These are phyloP conservation scores for Drosophila kurseongensis DNA, from an alignment of 1,140 invertebrate species.

Conservation along the genomic window DNA sequence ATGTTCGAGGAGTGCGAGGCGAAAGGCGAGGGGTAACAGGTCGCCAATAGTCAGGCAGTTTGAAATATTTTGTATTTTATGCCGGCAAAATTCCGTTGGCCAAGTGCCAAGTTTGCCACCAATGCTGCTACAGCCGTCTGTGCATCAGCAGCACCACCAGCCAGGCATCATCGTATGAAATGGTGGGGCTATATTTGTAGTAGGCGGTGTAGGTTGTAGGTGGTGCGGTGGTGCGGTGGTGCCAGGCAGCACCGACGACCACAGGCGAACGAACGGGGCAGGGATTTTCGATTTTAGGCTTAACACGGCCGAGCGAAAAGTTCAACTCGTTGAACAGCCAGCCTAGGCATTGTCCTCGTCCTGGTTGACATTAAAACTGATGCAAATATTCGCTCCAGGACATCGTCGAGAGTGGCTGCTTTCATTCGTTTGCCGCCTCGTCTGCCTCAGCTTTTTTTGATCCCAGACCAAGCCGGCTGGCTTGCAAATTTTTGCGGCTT, in stretches of 20 bases:
- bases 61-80: slow-evolving; percentile 77
- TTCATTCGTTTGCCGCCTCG: slow-evolving; percentile 36
- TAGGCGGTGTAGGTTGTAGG: background rate
- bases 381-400: slow-evolving; percentile 65
- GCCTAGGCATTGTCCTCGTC: slow-evolving; percentile 53
- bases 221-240: slow-evolving; percentile 1
- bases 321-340: slow-evolving; percentile 53
- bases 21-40: slow-evolving; percentile 30
- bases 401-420: slow-evolving; percentile 42
- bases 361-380: slow-evolving; percentile 66
- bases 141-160: slow-evolving; percentile 41
- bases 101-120: slow-evolving; percentile 74
- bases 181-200: slow-evolving; percentile 1
- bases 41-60: slow-evolving; percentile 58
- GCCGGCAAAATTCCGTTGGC: slow-evolving; percentile 71
- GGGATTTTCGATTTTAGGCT: slow-evolving; percentile 75
- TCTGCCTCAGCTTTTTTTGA: slow-evolving; percentile 44
- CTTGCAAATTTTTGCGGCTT: slow-evolving; percentile 20
- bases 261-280: slow-evolving; percentile 36
- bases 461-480: slow-evolving; percentile 10
- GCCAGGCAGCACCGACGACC: slow-evolving; percentile 33
- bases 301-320: slow-evolving; percentile 58
- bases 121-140: slow-evolving; percentile 47
- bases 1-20: background rate
- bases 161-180: slow-evolving; percentile 23